Base-by-base conservation (phyloP, 2,113 vertebrate species). In the Todiramphus saurophagus region DNA sequence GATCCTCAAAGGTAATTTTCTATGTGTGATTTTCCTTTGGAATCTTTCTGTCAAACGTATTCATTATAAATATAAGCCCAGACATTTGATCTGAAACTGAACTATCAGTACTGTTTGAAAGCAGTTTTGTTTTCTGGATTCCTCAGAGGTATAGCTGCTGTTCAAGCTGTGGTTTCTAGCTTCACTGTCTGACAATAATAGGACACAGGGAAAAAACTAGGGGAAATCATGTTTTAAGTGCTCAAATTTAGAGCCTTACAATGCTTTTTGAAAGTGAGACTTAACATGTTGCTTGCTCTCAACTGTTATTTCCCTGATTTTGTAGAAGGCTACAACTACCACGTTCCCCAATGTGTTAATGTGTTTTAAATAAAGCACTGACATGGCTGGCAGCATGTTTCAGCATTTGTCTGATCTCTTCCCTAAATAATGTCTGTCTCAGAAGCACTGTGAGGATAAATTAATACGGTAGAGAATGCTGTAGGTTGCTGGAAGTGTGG, bases 321-420 rank as follows among this genome's bases (percentile, higher is more conserved):
- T 87, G 56, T 75, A 39, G 64, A 95, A 84, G 73, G 80, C 89
- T 87, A 75, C 86, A 89, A 87, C 78, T 87, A 89, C 8, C 69
- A 48, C 83, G 48, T 84, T 83, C 35, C 58, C 41, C 77, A 33
- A 60, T 44, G 89, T 91, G 93, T 84, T 86, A 81, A 91, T 87
- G 81, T 91, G 87, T 80, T 89, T 95, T 83, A 85, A 91, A 88
- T 93, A 94, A 91, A 83, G 72, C 68, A 73, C 59, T 91, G 94
- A 56, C 87, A 83, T 23, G 91, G 87, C 94, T 96, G 93, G 94
- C 91, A 93, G 87, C 87, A 60, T 56, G 74, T 83, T 93, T 87
- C 81, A 95, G 91, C 89, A 63, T 94, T 94, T 90, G 83, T 87
- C 91, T 94, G 67, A 85, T 66, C 63, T 66, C 64, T 72, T 93